Evolutionary conservation across 2,888 invertebrate genomes (phyloP).

Genomic region (Nezara viridula): DNA sequence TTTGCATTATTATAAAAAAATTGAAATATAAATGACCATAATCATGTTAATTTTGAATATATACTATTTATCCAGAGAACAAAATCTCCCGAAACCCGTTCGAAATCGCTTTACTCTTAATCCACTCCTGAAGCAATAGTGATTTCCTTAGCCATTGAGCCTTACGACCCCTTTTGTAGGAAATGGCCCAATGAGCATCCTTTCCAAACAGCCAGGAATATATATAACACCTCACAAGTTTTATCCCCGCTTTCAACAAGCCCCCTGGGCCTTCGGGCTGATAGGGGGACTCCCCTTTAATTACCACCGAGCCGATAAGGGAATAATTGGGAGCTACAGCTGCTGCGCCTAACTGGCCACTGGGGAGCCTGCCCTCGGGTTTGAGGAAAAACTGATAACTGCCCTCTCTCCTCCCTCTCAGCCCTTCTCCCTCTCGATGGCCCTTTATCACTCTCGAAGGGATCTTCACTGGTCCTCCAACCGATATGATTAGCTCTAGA

Average conservation of each 20-base stretch:
- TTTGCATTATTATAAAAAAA: no score
- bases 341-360: conserved; percentile 14
- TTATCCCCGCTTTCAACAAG: conserved; percentile 38
- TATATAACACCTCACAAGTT: conserved; percentile 18
- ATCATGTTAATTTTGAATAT: no score
- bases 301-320: conserved; percentile 53
- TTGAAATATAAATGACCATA: no score
- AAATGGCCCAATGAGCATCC: background rate
- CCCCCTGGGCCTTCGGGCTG: conserved; percentile 39
- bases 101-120: background rate
- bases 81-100: background rate
- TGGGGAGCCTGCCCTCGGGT: background rate
- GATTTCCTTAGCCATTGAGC: conserved; percentile 8
- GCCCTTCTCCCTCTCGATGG: conserved; percentile 17
- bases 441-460: background rate
- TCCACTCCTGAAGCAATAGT: background rate
- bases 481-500: conserved; percentile 11
- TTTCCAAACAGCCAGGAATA: background rate
- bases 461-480: background rate
- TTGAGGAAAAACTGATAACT: conserved; percentile 43
- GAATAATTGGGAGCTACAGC: conserved; percentile 49
- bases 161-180: conserved; percentile 8
- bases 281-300: conserved; percentile 51
- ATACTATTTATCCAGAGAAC: no score
- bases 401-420: background rate